Evolutionary conservation across 2,888 invertebrate species (phyloP).

Genomic region (Lymantria monacha): DNA sequence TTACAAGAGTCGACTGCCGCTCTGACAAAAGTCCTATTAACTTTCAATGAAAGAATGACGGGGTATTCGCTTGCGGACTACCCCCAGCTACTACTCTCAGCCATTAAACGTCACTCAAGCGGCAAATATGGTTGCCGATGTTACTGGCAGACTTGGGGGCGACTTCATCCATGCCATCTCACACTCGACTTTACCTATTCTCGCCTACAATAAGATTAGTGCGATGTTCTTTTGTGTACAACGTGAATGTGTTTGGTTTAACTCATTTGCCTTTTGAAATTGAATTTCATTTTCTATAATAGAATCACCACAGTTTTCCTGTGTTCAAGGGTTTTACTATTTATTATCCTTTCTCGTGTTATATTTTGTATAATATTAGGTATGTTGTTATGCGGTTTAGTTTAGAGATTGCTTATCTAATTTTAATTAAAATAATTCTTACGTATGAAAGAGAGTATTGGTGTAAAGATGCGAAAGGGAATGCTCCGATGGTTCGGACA

Average conservation of each 20-base stretch:
- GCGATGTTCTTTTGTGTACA: constrained; percentile 62
- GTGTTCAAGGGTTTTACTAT: constrained; percentile 15
- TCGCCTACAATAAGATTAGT: constrained; percentile 69
- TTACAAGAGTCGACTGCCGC: constrained; percentile 74
- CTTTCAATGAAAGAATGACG: constrained; percentile 69
- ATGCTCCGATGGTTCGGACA: too few species aligned
- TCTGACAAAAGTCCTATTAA: constrained; percentile 76
- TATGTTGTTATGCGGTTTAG: too few species aligned
- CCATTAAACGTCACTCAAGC: constrained; percentile 63
- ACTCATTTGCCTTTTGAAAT: constrained; percentile 60
- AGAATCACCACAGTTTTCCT: constrained; percentile 24
- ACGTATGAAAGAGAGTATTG: too few species aligned
- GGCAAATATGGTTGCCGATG: constrained; percentile 74
- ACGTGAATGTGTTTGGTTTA: constrained; percentile 67
- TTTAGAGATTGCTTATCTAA: too few species aligned
- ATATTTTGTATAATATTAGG: too few species aligned
- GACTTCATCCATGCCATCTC: constrained; percentile 48
- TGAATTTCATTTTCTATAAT: constrained; percentile 32
- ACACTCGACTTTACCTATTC: constrained; percentile 51
- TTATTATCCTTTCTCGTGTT: neutral
- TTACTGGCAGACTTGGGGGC: constrained; percentile 65
- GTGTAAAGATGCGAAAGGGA: too few species aligned
- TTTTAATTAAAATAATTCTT: too few species aligned
- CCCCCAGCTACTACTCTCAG: constrained; percentile 44
- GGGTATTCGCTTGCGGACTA: constrained; percentile 52